These are phyloP conservation scores for Graptemys geographica DNA, from an alignment of 2,797 vertebrate species.

Conservation along the genomic window DNA sequence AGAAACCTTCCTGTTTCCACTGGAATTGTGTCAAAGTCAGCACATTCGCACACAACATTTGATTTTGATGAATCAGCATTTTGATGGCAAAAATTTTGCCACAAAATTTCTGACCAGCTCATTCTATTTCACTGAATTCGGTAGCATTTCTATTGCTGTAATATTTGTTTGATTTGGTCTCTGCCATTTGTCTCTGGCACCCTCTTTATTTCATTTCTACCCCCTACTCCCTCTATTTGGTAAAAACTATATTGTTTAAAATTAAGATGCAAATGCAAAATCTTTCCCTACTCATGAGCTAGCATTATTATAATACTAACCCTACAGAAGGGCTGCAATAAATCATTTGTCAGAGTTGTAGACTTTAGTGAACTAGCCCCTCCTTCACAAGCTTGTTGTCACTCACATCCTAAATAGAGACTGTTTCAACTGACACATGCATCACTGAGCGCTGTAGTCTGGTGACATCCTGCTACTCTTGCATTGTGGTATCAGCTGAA, in stretches of 20 bases:
- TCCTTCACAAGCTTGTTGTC: not conserved
- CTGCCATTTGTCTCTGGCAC: conserved; percentile 35
- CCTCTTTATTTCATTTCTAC: conserved; percentile 29
- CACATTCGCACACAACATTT: not conserved
- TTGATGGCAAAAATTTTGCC: not conserved
- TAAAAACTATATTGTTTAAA: not conserved
- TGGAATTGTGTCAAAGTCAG: not conserved
- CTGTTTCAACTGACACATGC: conserved; percentile 44
- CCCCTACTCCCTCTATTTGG: not conserved
- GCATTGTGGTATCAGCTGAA: conserved; percentile 21
- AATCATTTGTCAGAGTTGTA: not conserved
- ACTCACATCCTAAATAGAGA: not conserved
- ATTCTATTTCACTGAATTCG: not conserved
- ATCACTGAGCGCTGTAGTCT: not conserved
- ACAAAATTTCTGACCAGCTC: not conserved
- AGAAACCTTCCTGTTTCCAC: not conserved
- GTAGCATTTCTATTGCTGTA: conserved; percentile 47
- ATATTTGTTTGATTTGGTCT: conserved; percentile 57
- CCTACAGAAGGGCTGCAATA: not conserved
- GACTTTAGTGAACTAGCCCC: not conserved
- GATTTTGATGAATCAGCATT: not conserved
- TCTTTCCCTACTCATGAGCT: not conserved
- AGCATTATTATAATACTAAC: not conserved
- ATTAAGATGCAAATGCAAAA: not conserved
- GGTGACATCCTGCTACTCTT: not conserved